Percentiles rank a stretch among this genome's conserved stretches.
These are phyloP conservation scores for Drosophila multiciliata DNA, from an alignment of 2,888 invertebrate genomes.

Conservation along the genomic window DNA sequence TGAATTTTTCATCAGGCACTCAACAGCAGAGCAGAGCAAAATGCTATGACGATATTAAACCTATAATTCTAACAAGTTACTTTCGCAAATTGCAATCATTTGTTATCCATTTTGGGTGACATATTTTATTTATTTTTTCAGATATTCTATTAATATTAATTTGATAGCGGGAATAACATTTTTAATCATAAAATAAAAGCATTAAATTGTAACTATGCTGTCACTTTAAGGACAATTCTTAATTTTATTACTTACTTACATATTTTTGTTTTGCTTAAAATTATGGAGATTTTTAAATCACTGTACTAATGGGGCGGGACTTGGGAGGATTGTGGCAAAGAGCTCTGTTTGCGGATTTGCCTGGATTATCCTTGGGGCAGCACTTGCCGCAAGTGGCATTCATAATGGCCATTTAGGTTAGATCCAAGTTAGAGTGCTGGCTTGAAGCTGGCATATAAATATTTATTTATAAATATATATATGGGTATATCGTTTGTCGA, in stretches of 20 bases:
- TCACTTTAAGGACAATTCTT: background rate
- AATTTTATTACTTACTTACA: background rate
- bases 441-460: constrained; percentile 32
- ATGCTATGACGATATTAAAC: constrained; percentile 12
- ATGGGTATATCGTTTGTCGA: constrained; percentile 9
- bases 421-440: constrained; percentile 52
- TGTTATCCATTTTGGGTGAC: constrained; percentile 31
- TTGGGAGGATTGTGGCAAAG: constrained; percentile 18
- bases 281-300: constrained; percentile 17
- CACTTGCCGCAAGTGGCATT: constrained; percentile 55
- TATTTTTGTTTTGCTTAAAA: background rate
- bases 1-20: constrained; percentile 71
- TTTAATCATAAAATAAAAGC: background rate
- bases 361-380: constrained; percentile 62
- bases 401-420: constrained; percentile 63
- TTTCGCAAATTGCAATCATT: constrained; percentile 58
- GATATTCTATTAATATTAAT: constrained; percentile 40
- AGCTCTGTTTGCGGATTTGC: constrained; percentile 41
- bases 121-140: constrained; percentile 7
- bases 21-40: constrained; percentile 22
- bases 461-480: constrained; percentile 2
- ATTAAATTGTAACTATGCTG: background rate
- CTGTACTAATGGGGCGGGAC: background rate
- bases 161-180: background rate
- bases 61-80: constrained; percentile 46